These are phyloP conservation scores for Gila orcuttii DNA, from an alignment of 2,113 vertebrate genomes.

Conservation along the genomic window DNA sequence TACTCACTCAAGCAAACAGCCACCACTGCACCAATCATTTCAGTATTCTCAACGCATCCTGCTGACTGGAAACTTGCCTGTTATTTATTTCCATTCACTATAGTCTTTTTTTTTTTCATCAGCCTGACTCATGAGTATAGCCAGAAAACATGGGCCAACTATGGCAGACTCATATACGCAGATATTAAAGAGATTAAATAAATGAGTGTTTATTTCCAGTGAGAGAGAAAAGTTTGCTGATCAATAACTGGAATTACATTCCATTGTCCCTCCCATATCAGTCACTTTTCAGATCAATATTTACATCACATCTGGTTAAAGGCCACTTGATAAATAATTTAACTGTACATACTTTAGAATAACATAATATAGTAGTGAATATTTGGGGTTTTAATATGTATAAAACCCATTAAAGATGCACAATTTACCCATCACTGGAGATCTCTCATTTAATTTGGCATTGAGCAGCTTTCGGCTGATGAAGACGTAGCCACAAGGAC, in stretches of 20 bases:
- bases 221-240: neutral
- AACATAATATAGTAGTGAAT: neutral
- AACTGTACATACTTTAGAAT: neutral
- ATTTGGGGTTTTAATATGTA: neutral
- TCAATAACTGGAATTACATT: neutral
- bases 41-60: slow-evolving; percentile 6
- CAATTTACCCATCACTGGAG: slow-evolving; percentile 82
- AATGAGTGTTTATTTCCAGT: neutral
- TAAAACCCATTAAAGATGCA: neutral
- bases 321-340: neutral
- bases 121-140: neutral
- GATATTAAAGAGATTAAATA: neutral
- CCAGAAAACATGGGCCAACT: neutral
- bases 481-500: slow-evolving; percentile 95
- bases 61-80: slow-evolving; percentile 23
- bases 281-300: neutral
- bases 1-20: slow-evolving; percentile 56
- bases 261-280: neutral
- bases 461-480: slow-evolving; percentile 96
- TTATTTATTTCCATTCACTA: slow-evolving; percentile 18
- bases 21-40: slow-evolving; percentile 37
- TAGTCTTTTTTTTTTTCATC: neutral
- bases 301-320: neutral
- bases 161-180: neutral
- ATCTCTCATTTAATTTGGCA: slow-evolving; percentile 87